phyloP scores from a whole-genome alignment of 2,797 vertebrate genomes.

The Esox lucius region DNA sequence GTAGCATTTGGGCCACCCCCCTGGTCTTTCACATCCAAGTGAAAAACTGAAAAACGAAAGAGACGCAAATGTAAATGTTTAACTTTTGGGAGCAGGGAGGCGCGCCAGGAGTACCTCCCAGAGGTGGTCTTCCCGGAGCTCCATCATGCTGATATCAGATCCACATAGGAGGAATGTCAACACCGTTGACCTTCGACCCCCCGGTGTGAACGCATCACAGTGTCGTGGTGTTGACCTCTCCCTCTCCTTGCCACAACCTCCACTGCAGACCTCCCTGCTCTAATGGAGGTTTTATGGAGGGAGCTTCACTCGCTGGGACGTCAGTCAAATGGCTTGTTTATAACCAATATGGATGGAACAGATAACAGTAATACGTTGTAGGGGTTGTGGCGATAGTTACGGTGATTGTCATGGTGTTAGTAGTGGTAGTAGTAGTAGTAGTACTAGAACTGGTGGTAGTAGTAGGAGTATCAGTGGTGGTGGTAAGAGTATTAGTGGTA shows the following conservation, averaged over 20 bases:
- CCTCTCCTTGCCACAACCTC: slow-evolving; percentile 65
- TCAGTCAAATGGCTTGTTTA: slow-evolving; percentile 65
- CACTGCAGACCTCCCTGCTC: slow-evolving; percentile 55
- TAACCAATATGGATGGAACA: slow-evolving; percentile 56
- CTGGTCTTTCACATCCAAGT: slow-evolving; percentile 45
- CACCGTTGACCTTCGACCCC: slow-evolving; percentile 69
- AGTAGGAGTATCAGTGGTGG: background rate
- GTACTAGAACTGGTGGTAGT: background rate
- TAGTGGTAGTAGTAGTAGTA: background rate
- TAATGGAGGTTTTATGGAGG: slow-evolving; percentile 76
- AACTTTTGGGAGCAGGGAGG: slow-evolving; percentile 59
- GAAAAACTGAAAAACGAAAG: slow-evolving; percentile 41
- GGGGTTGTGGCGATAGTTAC: no score
- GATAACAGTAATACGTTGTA: background rate
- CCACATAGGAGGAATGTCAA: slow-evolving; percentile 73
- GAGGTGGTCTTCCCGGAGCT: slow-evolving; percentile 50
- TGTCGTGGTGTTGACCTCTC: slow-evolving; percentile 57
- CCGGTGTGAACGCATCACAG: slow-evolving; percentile 66
- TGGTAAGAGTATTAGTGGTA: background rate
- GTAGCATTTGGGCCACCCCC: background rate
- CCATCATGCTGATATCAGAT: slow-evolving; percentile 71
- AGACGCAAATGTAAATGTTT: slow-evolving; percentile 66
- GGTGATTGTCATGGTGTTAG: background rate
- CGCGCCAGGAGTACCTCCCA: slow-evolving; percentile 52
- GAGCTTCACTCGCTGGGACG: slow-evolving; percentile 66